Evolutionary conservation across 1,140 invertebrate species (phyloP).

Genomic region (Diorhabda elongata): DNA sequence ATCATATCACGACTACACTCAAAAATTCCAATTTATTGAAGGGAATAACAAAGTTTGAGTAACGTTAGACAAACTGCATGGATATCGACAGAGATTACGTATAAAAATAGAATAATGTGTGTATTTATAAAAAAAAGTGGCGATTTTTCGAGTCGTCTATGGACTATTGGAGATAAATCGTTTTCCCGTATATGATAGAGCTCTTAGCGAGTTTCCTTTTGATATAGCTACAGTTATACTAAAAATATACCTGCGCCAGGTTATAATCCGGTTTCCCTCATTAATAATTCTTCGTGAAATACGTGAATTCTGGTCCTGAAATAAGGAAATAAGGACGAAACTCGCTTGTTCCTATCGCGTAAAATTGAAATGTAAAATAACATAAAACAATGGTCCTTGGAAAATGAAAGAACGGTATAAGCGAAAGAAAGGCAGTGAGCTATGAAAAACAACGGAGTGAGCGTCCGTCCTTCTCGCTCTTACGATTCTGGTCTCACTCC

Average conservation of each 20-base stretch:
- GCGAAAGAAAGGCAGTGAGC: slow-evolving; percentile 17
- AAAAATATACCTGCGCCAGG: neutral
- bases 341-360: slow-evolving; percentile 7
- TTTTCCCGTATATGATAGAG: too few species aligned
- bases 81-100: too few species aligned
- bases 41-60: too few species aligned
- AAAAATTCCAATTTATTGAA: too few species aligned
- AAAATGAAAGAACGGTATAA: slow-evolving; percentile 13
- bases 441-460: slow-evolving; percentile 10
- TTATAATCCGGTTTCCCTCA: neutral
- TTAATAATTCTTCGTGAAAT: slow-evolving; percentile 3
- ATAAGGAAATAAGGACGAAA: slow-evolving; percentile 3
- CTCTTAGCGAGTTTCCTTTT: too few species aligned
- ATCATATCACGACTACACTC: too few species aligned
- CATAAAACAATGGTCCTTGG: slow-evolving; percentile 13
- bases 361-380: slow-evolving; percentile 20
- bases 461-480: neutral
- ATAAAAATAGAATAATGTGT: too few species aligned
- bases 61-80: too few species aligned
- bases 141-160: too few species aligned
- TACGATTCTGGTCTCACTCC: neutral
- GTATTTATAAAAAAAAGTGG: too few species aligned
- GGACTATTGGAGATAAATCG: too few species aligned
- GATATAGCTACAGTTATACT: neutral
- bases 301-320: neutral